phyloP scores from a whole-genome alignment of 1,140 invertebrate genomes.

The Macrobrachium rosenbergii region DNA sequence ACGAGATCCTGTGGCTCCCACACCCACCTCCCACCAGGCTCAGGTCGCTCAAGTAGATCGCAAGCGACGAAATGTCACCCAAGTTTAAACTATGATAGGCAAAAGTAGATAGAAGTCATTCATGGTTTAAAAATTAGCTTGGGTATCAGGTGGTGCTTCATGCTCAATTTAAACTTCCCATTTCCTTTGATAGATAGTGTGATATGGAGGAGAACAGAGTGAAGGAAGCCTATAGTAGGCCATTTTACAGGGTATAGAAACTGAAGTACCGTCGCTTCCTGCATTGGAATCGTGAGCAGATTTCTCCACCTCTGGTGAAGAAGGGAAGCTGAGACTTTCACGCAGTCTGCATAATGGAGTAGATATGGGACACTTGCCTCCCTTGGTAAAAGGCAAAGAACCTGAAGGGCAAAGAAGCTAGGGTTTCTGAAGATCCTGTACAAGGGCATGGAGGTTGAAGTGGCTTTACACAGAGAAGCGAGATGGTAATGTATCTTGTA shows the following conservation, averaged over 20 bases:
- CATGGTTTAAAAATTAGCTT: neutral
- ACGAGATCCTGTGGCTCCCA: slow-evolving; percentile 41
- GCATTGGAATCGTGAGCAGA: neutral
- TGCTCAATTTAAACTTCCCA: slow-evolving; percentile 45
- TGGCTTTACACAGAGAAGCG: too few species aligned
- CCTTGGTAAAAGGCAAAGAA: too few species aligned
- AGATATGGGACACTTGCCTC: too few species aligned
- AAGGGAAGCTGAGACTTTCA: too few species aligned
- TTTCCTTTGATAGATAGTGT: slow-evolving; percentile 10
- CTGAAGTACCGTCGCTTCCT: too few species aligned
- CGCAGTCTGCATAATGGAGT: too few species aligned
- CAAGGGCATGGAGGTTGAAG: too few species aligned
- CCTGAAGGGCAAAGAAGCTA: too few species aligned
- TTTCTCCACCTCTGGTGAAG: too few species aligned
- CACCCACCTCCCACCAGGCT: slow-evolving; percentile 47
- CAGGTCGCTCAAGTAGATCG: slow-evolving; percentile 56
- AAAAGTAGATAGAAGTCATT: neutral
- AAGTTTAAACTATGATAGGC: slow-evolving; percentile 48
- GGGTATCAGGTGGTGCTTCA: slow-evolving; percentile 40
- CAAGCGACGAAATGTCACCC: slow-evolving; percentile 65
- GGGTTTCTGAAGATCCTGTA: too few species aligned
- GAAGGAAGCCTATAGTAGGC: neutral
- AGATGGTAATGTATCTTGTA: too few species aligned
- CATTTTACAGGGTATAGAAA: slow-evolving; percentile 1
- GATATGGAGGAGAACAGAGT: neutral